phyloP scores from a whole-genome alignment of 2,888 invertebrate genomes.

The Tipula helvola region DNA sequence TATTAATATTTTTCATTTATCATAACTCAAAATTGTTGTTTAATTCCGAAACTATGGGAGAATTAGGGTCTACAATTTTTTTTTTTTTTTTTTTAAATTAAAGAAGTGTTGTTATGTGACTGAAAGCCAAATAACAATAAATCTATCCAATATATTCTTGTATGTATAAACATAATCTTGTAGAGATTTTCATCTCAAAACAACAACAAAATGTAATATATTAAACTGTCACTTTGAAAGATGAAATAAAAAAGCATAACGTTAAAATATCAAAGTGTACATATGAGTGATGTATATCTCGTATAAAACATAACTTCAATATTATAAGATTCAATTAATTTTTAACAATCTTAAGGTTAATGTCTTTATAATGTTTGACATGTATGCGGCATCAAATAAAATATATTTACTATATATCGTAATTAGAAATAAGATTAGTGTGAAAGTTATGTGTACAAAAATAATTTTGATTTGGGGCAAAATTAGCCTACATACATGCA shows the following conservation, averaged over 20 bases:
- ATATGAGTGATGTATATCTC: neutral
- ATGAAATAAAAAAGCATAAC: neutral
- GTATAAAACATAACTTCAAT: neutral
- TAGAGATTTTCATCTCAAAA: neutral
- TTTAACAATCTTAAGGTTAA: neutral
- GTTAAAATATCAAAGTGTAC: neutral
- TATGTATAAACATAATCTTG: neutral
- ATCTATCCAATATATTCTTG: neutral
- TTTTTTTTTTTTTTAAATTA: neutral
- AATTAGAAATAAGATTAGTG: neutral
- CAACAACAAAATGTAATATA: neutral
- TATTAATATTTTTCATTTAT: neutral
- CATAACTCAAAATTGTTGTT: neutral
- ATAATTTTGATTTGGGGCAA: neutral
- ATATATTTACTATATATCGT: neutral
- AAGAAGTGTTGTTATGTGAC: neutral
- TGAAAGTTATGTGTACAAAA: neutral
- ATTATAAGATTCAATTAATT: neutral
- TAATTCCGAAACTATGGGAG: neutral
- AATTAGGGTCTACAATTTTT: neutral
- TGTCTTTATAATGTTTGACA: neutral
- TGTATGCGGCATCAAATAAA: neutral
- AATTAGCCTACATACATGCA: neutral
- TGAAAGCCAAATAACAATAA: neutral
- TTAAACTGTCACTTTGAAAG: neutral